Evolutionary conservation across 2,888 invertebrate species (phyloP), one percentile per base, ranked within the genome.

Genomic region (Scaptomyza reducta): DNA sequence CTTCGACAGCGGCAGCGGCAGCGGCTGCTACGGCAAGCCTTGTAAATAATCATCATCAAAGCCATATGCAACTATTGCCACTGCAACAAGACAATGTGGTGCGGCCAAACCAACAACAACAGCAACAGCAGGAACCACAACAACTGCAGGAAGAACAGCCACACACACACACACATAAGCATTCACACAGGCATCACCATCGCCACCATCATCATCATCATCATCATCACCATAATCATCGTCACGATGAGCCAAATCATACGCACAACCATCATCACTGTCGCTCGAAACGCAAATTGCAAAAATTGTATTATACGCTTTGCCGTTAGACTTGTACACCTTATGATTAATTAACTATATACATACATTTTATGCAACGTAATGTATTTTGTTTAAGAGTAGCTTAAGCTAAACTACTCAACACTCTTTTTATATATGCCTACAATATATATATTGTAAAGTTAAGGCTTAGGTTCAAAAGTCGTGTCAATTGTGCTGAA

Each of bases 271-370:
- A 88, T 70, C 88, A 90, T 70, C 87, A 81, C 60, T 89, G 90
- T 87, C 89, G 89, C 77, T 83, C 90, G 78, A 91, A 90, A 89
- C 91, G 91, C 88, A 91, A 90, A 88, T 89, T 90, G 82, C 91
- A 91, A 82, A 91, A 91, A 88, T 88, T 91, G 87, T 91, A 91
- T 87, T 91, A 91, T 86, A 90, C 91, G 77, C 88, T 91, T 74
- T 91, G 91, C 84, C 91, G 91, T 87, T 91, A 90, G 88, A 85
- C 79, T 74, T 70, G 77, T 83, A 83, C 62, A 70, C 67, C 70
- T 69, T 63, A 74, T 35, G 68, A 62, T 69, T 59, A 40, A 61
- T 57, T 77, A 78, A 56, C 45, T 62, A 74, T 62, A 74, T 62
- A 77, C 35, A 71, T 65, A 73, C 56, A 66, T 72, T 66, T 59